These are phyloP conservation scores for Papilio polytes DNA, from an alignment of 1,140 invertebrate genomes.

Conservation along the genomic window DNA sequence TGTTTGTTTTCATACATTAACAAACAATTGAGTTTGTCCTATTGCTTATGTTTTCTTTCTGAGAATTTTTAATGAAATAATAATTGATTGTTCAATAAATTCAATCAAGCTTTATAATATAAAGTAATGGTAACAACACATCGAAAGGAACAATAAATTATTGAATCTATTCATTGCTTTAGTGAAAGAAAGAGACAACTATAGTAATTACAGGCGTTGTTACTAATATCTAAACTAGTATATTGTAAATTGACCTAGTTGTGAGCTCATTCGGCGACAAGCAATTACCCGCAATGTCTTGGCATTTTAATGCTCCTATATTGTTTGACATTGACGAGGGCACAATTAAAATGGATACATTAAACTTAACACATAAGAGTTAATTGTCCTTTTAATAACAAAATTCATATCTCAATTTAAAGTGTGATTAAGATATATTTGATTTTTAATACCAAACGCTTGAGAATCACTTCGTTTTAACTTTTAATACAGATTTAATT, in stretches of 20 bases:
- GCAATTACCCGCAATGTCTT: conserved; percentile 16
- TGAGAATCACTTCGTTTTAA: not conserved
- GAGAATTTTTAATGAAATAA: too few species aligned
- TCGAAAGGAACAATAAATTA: not conserved
- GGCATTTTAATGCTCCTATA: not conserved
- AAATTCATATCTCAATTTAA: not conserved
- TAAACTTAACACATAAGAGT: not conserved
- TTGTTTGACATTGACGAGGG: conserved; percentile 13
- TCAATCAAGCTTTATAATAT: not conserved
- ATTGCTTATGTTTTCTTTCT: too few species aligned
- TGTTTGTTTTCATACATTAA: too few species aligned
- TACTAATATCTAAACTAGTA: conserved; percentile 2
- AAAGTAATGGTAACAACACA: not conserved
- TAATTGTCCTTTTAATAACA: conserved; percentile 22
- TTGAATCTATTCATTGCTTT: not conserved
- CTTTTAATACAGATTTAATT: not conserved
- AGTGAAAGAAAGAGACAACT: not conserved
- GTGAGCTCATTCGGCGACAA: conserved; percentile 5
- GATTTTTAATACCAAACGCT: too few species aligned
- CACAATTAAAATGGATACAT: conserved; percentile 20
- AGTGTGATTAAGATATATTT: not conserved
- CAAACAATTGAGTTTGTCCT: too few species aligned
- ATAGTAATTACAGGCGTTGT: not conserved
- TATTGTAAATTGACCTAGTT: not conserved
- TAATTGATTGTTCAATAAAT: not conserved